A percentile compares a stretch with the other conserved stretches of the same genome.
Evolutionary conservation across 92 coral and sea anemone genomes (phyloP).

Genomic region (Meandrina meandrites): DNA sequence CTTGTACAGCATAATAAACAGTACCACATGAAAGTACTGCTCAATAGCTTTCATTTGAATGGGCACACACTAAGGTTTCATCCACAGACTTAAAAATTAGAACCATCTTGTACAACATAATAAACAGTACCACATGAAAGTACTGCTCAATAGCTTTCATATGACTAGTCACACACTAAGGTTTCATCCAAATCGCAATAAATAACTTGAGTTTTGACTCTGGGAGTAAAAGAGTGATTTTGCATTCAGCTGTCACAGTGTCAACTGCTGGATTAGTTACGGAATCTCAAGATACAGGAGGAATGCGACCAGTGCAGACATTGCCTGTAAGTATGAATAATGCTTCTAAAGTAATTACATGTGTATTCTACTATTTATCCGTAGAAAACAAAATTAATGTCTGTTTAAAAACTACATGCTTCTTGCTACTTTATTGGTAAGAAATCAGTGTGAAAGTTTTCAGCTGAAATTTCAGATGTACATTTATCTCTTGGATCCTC

Average conservation of each 20-base stretch:
- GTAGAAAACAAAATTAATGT: too few species aligned
- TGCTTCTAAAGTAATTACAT: neutral
- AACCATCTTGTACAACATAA: neutral
- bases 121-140: neutral
- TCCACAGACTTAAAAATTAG: too few species aligned
- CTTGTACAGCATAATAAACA: too few species aligned
- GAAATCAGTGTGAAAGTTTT: too few species aligned
- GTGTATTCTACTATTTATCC: too few species aligned
- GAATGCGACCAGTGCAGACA: slow-evolving; percentile 29
- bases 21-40: too few species aligned
- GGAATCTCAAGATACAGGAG: slow-evolving; percentile 45
- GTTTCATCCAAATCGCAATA: neutral
- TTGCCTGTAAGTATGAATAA: slow-evolving; percentile 18
- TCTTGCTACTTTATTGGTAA: too few species aligned
- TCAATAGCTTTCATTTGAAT: too few species aligned
- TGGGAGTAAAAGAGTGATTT: neutral
- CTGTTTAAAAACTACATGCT: too few species aligned
- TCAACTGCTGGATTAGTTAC: slow-evolving; percentile 28
- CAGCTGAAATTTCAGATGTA: too few species aligned
- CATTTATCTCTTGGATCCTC: too few species aligned
- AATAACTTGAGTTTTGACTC: neutral
- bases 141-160: neutral
- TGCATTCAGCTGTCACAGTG: slow-evolving; percentile 20
- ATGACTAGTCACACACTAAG: neutral
- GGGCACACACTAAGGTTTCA: too few species aligned